A percentile compares a stretch with the other conserved stretches of the same genome.
Evolutionary conservation across 2,113 vertebrate genomes (phyloP).

Genomic region (Antechinus stuartii): DNA sequence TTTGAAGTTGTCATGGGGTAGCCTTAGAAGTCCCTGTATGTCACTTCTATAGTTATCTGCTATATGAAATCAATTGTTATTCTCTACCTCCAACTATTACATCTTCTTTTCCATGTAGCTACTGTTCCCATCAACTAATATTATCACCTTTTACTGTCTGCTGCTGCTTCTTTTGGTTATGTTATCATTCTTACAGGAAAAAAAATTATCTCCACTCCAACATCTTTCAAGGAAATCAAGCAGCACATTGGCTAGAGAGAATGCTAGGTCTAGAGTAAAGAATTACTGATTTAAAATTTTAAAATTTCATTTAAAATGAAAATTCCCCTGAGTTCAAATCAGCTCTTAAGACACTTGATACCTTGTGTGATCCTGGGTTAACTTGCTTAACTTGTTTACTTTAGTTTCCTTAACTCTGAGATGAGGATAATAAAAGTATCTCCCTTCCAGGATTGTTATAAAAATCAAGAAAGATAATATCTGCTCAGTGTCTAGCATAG

Average conservation of each 20-base stretch:
- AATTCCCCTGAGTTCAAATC: neutral
- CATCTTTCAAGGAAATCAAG: neutral
- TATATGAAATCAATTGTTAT: neutral
- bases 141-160: neutral
- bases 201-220: neutral
- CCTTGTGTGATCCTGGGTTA: neutral
- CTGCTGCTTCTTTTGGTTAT: neutral
- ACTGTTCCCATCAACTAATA: neutral
- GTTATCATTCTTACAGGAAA: neutral
- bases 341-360: neutral
- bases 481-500: neutral
- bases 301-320: too few species aligned
- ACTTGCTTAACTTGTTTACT: neutral
- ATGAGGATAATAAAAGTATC: neutral
- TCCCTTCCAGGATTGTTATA: neutral
- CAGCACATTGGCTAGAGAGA: neutral
- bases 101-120: neutral
- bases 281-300: neutral
- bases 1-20: neutral
- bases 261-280: neutral
- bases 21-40: too few species aligned
- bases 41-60: neutral
- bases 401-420: neutral
- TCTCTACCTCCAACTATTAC: neutral
- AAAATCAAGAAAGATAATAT: neutral